A percentile compares a stretch with the other conserved stretches of the same genome.
Evolutionary conservation across 2,797 vertebrate genomes (phyloP).

Genomic region (Oryzias dopingdopingensis): DNA sequence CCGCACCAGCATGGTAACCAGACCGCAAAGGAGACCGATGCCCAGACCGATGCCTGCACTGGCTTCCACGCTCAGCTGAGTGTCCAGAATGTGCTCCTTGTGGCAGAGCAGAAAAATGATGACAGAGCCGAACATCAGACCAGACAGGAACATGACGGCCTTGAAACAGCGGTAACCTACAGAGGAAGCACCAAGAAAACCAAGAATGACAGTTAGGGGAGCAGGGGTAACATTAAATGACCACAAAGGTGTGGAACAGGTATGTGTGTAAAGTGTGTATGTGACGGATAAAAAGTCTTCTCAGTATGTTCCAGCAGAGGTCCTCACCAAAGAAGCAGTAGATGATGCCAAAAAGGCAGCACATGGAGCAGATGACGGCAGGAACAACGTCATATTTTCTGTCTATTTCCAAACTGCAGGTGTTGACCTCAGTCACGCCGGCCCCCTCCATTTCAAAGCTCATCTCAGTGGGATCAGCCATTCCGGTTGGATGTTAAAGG

Average conservation of each 20-base stretch:
- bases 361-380: constrained; percentile 84
- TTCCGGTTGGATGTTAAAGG: constrained; percentile 39
- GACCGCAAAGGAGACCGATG: constrained; percentile 87
- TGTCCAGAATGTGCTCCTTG: constrained; percentile 86
- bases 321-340: constrained; percentile 90
- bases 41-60: constrained; percentile 86
- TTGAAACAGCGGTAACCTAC: constrained; percentile 90
- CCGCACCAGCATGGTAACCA: constrained; percentile 89
- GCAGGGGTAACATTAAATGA: neutral
- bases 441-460: constrained; percentile 70
- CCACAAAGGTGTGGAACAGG: neutral
- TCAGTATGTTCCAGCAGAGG: neutral
- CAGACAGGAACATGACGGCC: constrained; percentile 89
- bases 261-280: neutral
- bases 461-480: constrained; percentile 73
- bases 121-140: constrained; percentile 86
- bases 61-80: constrained; percentile 86
- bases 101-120: constrained; percentile 90
- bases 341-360: constrained; percentile 88
- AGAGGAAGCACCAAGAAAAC: constrained; percentile 2
- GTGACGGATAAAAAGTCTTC: neutral
- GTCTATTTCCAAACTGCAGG: constrained; percentile 79
- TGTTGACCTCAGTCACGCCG: constrained; percentile 57
- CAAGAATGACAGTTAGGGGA: too few species aligned
- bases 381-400: constrained; percentile 81